Evolutionary conservation across 2,888 invertebrate genomes (phyloP).

Genomic region (Drosophila subquinaria): DNA sequence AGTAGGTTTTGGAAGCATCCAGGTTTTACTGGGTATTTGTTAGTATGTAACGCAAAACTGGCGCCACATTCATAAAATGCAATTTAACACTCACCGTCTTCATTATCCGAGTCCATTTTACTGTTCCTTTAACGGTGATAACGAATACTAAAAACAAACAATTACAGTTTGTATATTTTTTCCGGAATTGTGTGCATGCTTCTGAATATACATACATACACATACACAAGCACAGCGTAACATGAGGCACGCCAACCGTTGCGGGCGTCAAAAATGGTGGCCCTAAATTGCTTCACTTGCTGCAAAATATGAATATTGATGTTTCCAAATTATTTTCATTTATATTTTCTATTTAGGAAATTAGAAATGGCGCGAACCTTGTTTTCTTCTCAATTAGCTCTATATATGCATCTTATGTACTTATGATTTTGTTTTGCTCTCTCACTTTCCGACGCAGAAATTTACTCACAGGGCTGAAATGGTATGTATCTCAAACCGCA

Average conservation of each 20-base stretch:
- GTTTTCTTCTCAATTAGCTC: conserved; percentile 49
- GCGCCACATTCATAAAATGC: conserved; percentile 8
- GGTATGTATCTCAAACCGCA: not conserved
- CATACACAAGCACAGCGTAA: conserved; percentile 17
- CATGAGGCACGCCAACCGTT: conserved; percentile 28
- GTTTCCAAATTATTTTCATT: conserved; percentile 2
- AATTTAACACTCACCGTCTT: conserved; percentile 46
- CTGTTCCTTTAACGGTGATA: conserved; percentile 6
- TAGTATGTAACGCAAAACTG: conserved; percentile 5
- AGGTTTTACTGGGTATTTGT: no score
- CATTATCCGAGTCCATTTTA: conserved; percentile 49
- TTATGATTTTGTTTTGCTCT: conserved; percentile 47
- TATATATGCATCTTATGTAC: conserved; percentile 34
- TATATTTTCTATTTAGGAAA: conserved; percentile 25
- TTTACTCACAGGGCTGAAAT: conserved; percentile 86
- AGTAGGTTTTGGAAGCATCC: no score
- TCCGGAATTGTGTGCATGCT: conserved; percentile 30
- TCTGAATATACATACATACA: conserved; percentile 18
- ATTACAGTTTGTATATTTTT: conserved; percentile 36
- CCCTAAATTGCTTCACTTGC: not conserved
- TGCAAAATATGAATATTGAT: conserved; percentile 10
- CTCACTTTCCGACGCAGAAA: conserved; percentile 30
- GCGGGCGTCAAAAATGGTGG: conserved; percentile 14
- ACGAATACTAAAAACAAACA: conserved; percentile 28
- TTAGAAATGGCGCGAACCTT: conserved; percentile 51